Base-by-base conservation (phyloP, 2,888 invertebrate species). In the Andrena dorsata region DNA sequence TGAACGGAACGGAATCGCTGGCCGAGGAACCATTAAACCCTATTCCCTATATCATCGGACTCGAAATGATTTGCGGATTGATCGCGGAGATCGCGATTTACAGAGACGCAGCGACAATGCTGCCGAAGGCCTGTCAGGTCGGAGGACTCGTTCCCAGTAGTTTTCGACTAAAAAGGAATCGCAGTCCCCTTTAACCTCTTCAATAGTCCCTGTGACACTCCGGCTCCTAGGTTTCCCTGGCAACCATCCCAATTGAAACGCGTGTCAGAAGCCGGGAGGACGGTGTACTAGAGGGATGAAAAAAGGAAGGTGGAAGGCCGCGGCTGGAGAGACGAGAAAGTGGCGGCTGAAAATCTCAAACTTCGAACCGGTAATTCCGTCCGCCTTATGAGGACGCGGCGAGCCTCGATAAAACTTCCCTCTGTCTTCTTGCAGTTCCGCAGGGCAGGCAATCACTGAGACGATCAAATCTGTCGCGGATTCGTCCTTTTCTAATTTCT, bases 201-300 rank as follows among this genome's bases (percentile, higher is more conserved):
- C 91, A 90, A 92, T 92, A 93, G 91, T 93, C 91, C 89, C 90
- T 84, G 91, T 92, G 92, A 92, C 90, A 91, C 90, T 90, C 90
- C 90, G 76, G 82, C 80, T 86, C 84, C 87, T 91, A 82, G 90
- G 93, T 93, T 90, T 88, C 93, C 93, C 89, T 93, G 93, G 93
- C 91, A 93, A 93, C 92, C 90, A 79, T 88, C 89, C 91, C 91
- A 90, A 92, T 93, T 91, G 90, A 91, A 92, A 91, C 92, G 91
- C 92, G 92, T 92, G 92, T 91, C 91, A 90, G 90, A 91, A 91
- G 89, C 88, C 87, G 86, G 89, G 85, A 89, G 87, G 88, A 86
- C 83, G 88, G 85, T 80, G 88, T 83, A 86, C 88, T 80, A 81
- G 82, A 82, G 85, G 85, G 83, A 76, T 80, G 84, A 64, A 82